Evolutionary conservation across 1,140 invertebrate species (phyloP), one percentile per base, ranked within the genome.

Genomic region (Frieseomelitta varia): DNA sequence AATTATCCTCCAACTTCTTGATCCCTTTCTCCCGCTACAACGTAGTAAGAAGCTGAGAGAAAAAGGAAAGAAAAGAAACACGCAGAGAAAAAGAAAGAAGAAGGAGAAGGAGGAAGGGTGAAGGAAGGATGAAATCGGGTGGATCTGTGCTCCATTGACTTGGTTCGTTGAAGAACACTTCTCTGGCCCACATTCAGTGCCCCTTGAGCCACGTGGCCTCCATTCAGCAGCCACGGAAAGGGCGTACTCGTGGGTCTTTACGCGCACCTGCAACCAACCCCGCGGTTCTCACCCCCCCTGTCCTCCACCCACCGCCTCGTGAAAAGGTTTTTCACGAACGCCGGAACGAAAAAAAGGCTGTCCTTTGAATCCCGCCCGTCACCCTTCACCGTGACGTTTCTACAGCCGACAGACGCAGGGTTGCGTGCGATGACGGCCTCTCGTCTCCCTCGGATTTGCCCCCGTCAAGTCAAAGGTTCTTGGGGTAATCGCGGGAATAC

Each of bases 91-190:
- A 30, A 2, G 30, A 30, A 15, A 34, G 21, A 10, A 39, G 34
- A 17, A n/a, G n/a, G n/a, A n/a, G n/a, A n/a, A n/a, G n/a, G n/a
- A n/a, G n/a, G n/a, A n/a, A n/a, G n/a, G n/a, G n/a, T n/a, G n/a
- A n/a, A n/a, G 17, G 11, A 21, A 21, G 12, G 39, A 27, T 78
- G 24, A 15, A 27, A n/a, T 15, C 47, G 27, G 19, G 15, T 47
- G 34, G 63, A 55, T 73, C 79, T 47, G 73, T 88, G 88, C 90
- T 91, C 89, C 91, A 91, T 92, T 92, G 89, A 91, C 90, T 92
- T 88, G 89, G 79, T 92, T 91, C 86, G 72, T 47, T 85, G 87
- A 91, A 90, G 90, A 89, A 90, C 91, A 90, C 86, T 92, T 87
- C 90, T 91, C 85, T 87, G 90, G 83, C 88, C 88, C 90, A 89